These are phyloP conservation scores for Drosophila busckii DNA, from an alignment of 1,140 invertebrate species.

Conservation along the genomic window DNA sequence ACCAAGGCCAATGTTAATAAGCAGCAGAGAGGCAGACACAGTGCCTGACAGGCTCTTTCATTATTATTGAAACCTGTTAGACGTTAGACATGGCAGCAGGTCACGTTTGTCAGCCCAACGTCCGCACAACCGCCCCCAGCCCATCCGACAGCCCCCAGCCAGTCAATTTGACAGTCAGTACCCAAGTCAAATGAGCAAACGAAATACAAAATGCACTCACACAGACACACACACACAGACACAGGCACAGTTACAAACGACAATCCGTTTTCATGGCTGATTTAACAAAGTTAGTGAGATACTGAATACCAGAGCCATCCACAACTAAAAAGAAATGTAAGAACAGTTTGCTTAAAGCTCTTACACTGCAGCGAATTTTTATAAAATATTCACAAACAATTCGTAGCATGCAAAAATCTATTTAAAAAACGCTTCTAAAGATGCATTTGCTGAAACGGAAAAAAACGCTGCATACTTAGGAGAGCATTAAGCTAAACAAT, in stretches of 20 bases:
- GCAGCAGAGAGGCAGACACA: conserved; percentile 24
- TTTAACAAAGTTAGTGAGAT: conserved; percentile 64
- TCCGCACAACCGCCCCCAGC: neutral
- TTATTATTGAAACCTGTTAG: conserved; percentile 75
- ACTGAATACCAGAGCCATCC: conserved; percentile 37
- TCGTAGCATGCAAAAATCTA: no score
- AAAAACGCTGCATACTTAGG: no score
- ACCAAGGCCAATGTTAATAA: conserved; percentile 52
- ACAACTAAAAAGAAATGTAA: no score
- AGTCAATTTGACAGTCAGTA: conserved; percentile 31
- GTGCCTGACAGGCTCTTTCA: conserved; percentile 5
- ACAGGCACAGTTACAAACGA: conserved; percentile 39
- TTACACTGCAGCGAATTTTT: no score
- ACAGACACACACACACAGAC: neutral
- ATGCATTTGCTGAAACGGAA: no score
- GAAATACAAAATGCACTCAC: conserved; percentile 54
- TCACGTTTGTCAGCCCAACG: conserved; percentile 52
- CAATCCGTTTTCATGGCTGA: conserved; percentile 75
- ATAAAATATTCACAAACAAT: no score
- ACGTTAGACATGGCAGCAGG: conserved; percentile 67
- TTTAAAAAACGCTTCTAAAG: no score
- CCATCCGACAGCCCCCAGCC: conserved; percentile 12
- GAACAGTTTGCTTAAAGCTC: no score
- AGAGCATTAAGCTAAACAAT: no score
- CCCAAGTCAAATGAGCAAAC: conserved; percentile 65